A percentile compares a stretch with the other conserved stretches of the same genome.
These are phyloP conservation scores for Crambe crambe DNA, from an alignment of 37 sponge, comb jelly and placozoan genomes.

Conservation along the genomic window DNA sequence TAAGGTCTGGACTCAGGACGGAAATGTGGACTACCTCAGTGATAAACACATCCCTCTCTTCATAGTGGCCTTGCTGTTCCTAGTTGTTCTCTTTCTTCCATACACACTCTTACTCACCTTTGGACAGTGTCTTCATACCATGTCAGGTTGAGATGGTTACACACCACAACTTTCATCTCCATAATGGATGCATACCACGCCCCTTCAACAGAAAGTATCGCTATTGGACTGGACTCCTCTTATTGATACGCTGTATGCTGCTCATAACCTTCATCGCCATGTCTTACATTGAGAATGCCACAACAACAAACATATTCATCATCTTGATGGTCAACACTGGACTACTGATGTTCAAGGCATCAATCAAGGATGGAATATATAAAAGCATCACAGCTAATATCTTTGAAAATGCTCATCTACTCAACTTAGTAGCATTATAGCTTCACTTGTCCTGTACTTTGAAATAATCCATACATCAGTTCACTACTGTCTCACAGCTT, in stretches of 20 bases:
- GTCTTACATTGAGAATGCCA: no score
- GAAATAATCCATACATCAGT: no score
- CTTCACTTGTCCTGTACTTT: neutral
- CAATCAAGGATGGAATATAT: neutral
- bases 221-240: neutral
- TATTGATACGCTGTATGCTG: neutral
- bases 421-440: neutral
- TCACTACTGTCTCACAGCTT: neutral
- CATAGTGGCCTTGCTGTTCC: neutral
- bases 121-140: neutral
- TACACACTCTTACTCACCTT: slow-evolving; percentile 3
- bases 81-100: neutral
- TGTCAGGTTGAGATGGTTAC: neutral
- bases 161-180: neutral
- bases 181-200: slow-evolving; percentile 1
- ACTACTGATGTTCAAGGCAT: no score
- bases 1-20: slow-evolving; percentile 16
- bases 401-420: neutral
- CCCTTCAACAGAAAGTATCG: neutral
- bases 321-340: no score
- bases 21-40: slow-evolving; percentile 7
- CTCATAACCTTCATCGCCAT: neutral
- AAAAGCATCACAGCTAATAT: neutral
- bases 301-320: no score
- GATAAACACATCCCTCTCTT: slow-evolving; percentile 1